Conservation (phyloP, 2,888 invertebrate species). For the Diarsia brunnea region DNA sequence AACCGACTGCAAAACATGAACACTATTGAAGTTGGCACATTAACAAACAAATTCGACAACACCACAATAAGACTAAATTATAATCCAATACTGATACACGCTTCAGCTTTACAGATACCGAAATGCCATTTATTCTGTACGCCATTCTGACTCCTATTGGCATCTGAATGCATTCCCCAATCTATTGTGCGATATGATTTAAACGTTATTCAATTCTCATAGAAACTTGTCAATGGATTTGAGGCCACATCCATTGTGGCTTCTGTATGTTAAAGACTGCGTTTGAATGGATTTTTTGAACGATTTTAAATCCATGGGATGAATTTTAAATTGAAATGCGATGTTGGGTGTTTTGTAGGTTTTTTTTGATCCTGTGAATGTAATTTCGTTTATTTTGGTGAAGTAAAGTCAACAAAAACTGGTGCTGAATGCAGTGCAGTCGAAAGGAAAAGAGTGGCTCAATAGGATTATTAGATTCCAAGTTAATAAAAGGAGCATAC, state of each 20-base stretch:
- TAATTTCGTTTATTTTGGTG: neutral
- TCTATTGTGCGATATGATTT: constrained; percentile 71
- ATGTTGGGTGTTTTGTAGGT: constrained; percentile 22
- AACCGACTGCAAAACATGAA: neutral
- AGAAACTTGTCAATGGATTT: constrained; percentile 67
- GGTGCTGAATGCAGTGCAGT: neutral
- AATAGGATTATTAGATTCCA: neutral
- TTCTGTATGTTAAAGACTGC: constrained; percentile 42
- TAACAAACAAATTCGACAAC: neutral
- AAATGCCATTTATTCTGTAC: constrained; percentile 44
- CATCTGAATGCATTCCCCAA: constrained; percentile 69
- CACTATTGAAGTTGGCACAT: neutral
- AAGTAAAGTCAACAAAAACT: too few relatives aligned
- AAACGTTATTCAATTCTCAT: constrained; percentile 53
- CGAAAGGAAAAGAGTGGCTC: neutral
- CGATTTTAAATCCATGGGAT: constrained; percentile 56
- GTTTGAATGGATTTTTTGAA: constrained; percentile 53
- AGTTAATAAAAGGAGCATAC: neutral
- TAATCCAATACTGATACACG: constrained; percentile 49
- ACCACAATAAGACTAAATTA: constrained; percentile 40
- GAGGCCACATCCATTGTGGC: constrained; percentile 59
- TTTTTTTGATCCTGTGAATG: constrained; percentile 9
- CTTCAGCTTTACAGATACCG: constrained; percentile 28
- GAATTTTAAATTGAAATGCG: constrained; percentile 55
- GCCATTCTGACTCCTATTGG: constrained; percentile 53